Conservation (phyloP, 2,797 vertebrate genomes). For the Gallirallus australis region DNA sequence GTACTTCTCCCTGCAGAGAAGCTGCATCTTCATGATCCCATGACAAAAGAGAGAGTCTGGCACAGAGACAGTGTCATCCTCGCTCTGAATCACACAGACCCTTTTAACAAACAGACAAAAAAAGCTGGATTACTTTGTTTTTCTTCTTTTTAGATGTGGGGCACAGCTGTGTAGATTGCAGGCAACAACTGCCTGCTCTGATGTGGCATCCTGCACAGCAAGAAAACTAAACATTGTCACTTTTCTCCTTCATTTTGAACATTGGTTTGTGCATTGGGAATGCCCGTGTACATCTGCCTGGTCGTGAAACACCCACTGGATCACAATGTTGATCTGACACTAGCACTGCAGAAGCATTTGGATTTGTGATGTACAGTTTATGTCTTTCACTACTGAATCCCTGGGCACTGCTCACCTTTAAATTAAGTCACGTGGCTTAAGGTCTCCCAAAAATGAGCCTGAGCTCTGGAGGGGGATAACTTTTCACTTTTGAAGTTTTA, state of each 20-base stretch:
- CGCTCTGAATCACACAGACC: background rate
- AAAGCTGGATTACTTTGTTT: background rate
- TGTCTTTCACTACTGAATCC: background rate
- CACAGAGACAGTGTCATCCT: background rate
- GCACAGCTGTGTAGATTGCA: slow-evolving; percentile 18
- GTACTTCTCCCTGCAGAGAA: slow-evolving; percentile 10
- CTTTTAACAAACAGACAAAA: background rate
- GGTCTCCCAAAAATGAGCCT: background rate
- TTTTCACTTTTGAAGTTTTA: background rate
- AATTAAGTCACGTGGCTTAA: background rate
- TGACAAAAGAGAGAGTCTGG: background rate
- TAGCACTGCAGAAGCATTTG: background rate
- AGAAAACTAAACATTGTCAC: background rate
- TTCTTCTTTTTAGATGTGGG: background rate
- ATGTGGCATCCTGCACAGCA: background rate
- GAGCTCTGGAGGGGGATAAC: background rate
- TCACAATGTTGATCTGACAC: background rate
- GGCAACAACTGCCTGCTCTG: background rate
- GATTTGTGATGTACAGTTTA: rapidly evolving
- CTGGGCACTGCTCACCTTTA: background rate
- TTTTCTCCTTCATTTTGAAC: slow-evolving; percentile 8
- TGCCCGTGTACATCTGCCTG: background rate
- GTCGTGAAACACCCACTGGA: background rate
- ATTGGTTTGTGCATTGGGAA: background rate
- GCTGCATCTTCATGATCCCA: background rate